Evolutionary conservation across 2,113 vertebrate genomes (phyloP).

Genomic region (Motacilla alba): DNA sequence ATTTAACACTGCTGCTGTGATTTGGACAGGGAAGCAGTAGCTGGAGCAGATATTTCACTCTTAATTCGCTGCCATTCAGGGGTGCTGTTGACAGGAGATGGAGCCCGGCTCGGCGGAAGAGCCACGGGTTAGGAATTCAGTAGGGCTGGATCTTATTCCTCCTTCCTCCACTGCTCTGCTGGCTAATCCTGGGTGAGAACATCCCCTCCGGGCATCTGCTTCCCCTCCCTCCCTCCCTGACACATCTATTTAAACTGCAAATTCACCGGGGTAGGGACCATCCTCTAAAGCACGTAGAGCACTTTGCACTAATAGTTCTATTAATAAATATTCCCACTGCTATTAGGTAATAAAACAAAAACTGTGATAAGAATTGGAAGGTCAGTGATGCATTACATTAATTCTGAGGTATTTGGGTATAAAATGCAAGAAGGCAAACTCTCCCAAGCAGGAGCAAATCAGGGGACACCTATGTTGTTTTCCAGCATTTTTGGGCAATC

Average conservation of each 20-base stretch:
- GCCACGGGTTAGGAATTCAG: not conserved
- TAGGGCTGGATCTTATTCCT: slow-evolving; percentile 34
- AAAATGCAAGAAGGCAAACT: not conserved
- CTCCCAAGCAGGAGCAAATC: not conserved
- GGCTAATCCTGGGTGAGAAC: slow-evolving; percentile 8
- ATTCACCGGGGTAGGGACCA: not conserved
- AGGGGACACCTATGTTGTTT: not conserved
- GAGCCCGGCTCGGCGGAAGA: not conserved
- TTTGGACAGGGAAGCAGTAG: not conserved
- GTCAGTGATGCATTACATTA: not conserved
- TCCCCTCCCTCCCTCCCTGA: not conserved
- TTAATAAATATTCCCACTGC: not conserved
- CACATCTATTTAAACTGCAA: not conserved
- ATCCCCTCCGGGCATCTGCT: not conserved
- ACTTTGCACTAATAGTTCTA: not conserved
- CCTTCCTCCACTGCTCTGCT: not conserved
- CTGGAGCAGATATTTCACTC: slow-evolving; percentile 6
- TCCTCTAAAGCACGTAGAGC: not conserved
- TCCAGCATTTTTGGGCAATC: not conserved
- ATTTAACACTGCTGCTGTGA: not conserved
- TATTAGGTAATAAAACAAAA: not conserved
- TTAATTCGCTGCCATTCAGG: not conserved
- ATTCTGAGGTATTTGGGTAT: not conserved
- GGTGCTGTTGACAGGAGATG: slow-evolving; percentile 35
- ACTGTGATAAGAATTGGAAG: rapidly evolving